Base-by-base conservation (phyloP, 2,113 vertebrate species). In the Scophthalmus maximus region DNA sequence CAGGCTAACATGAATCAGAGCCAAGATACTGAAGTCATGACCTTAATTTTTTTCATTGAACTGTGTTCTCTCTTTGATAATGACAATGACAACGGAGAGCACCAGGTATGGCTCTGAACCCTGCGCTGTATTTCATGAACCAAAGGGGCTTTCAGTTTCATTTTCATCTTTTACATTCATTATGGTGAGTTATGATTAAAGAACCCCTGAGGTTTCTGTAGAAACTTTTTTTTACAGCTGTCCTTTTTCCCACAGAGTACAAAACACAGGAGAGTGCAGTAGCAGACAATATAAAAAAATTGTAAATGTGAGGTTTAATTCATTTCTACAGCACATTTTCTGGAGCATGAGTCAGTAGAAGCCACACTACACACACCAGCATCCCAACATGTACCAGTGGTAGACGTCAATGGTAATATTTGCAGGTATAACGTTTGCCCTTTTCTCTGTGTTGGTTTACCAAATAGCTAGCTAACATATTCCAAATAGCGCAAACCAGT, bases 11-110 rank as follows among this genome's bases (percentile, higher is more conserved):
- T 87, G 78, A 86, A 88, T 89, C 81, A 85, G 65, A 71, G 76
- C 60, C 51, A 44, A 62, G 70, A 81, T 42, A 76, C 73, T 49
- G 60, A 68, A 82, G 78, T 72, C 79, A 32, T 68, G 81, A 85
- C 86, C 82, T 47, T 81, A 87, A 87, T 83, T 84, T 82, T 82
- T 81, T 49, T 88, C 73, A 82, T 88, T 91, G 78, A 86, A 73
- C 63, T 29, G 9, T 63, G 74, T 63, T 84, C 79, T 18, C 17
- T 67, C 73, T 84, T 70, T 81, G 78, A 89, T 87, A 83, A 89
- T 83, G 73, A 83, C 80, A 79, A 59, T 79, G 80, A 81, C 70
- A 60, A 70, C 56, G 59, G 50, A 64, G 51, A 69, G 68, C 53
- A 85, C 58, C 70, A 76, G 76, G 66, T 81, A 58, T 5, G 8